A percentile compares a stretch with the other conserved stretches of the same genome.
Evolutionary conservation across 2,888 invertebrate genomes (phyloP).

Genomic region (Lepidocyrtoides sp.): DNA sequence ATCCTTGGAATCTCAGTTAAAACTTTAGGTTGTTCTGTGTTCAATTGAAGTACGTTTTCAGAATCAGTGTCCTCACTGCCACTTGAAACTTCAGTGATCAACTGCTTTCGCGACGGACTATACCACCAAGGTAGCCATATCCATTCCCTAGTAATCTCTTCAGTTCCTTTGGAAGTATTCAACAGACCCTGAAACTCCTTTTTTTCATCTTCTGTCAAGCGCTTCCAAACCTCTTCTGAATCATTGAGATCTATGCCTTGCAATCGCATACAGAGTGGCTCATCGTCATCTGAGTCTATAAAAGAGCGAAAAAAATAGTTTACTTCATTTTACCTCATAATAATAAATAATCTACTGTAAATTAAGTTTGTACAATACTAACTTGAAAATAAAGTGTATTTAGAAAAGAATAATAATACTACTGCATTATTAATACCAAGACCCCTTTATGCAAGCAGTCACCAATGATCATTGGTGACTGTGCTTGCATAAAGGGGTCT

Average conservation of each 20-base stretch:
- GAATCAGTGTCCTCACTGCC: background rate
- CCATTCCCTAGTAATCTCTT: slow-evolving; percentile 79
- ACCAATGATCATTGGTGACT: too few species aligned
- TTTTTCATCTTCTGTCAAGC: slow-evolving; percentile 82
- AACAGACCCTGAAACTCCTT: slow-evolving; percentile 82
- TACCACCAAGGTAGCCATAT: slow-evolving; percentile 82
- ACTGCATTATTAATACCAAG: too few species aligned
- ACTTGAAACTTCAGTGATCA: slow-evolving; percentile 72
- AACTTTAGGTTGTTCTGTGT: slow-evolving; percentile 68
- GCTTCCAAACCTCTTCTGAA: slow-evolving; percentile 83
- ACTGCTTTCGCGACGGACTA: slow-evolving; percentile 54
- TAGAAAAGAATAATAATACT: too few species aligned
- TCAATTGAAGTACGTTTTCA: slow-evolving; percentile 10
- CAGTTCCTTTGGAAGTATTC: slow-evolving; percentile 27
- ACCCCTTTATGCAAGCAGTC: too few species aligned
- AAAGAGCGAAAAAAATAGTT: background rate
- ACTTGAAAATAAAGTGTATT: too few species aligned
- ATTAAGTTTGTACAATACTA: too few species aligned
- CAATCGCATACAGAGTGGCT: slow-evolving; percentile 81
- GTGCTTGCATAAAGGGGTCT: too few species aligned
- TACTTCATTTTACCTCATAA: background rate
- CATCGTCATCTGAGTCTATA: slow-evolving; percentile 85
- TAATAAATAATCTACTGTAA: too few species aligned
- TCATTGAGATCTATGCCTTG: slow-evolving; percentile 82
- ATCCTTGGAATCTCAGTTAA: slow-evolving; percentile 71